Evolutionary conservation across 1,140 invertebrate genomes (phyloP), one percentile per base, ranked within the genome.

Genomic region (Anastrepha ludens): DNA sequence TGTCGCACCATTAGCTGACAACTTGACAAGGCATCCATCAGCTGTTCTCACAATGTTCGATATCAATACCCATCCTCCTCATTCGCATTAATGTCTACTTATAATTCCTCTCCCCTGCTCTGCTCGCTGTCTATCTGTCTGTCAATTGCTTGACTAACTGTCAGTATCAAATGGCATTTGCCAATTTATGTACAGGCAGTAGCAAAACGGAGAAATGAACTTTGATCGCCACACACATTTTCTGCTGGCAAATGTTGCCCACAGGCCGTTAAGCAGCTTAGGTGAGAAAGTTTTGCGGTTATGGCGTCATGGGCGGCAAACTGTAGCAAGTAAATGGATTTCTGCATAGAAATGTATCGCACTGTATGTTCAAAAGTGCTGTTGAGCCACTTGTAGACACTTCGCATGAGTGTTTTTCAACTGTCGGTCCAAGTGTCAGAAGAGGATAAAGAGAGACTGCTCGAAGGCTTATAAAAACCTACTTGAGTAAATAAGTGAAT

Each of bases 21-120:
- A 74, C 8, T 15, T 47, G 44, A 74, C 67, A 74, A 74, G 41
- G 39, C 67, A 74, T 74, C 67, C 67, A 74, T 74, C 67, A 74
- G 11, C 41, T 74, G 67, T 47, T 39, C 17, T 2, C 67, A 74
- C 67, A 74, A 2, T 74, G 67, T 41, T 15, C 15, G 67, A 39
- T 44, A 11, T 70, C 67, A 70, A 44, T 70, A 13, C 44, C 67
- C 67, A 74, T 41, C 15, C 44, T 13, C 41, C 17, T 74, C 41
- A 74, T 74, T 44, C 41, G 15, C 20, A 74, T 74, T 44, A 70
- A n/a, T 74, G 67, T 74, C 67, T 17, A 74, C 44, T 41, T 67
- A 20, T 64, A 64, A 6, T 41, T 67, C 64, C 2, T 55, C 7
- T 55, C 50, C 13, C 64, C 29, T 67, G 39, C 39, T 67, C 29